phyloP scores from a whole-genome alignment of 2,113 vertebrate species.

The Macaca fascicularis region DNA sequence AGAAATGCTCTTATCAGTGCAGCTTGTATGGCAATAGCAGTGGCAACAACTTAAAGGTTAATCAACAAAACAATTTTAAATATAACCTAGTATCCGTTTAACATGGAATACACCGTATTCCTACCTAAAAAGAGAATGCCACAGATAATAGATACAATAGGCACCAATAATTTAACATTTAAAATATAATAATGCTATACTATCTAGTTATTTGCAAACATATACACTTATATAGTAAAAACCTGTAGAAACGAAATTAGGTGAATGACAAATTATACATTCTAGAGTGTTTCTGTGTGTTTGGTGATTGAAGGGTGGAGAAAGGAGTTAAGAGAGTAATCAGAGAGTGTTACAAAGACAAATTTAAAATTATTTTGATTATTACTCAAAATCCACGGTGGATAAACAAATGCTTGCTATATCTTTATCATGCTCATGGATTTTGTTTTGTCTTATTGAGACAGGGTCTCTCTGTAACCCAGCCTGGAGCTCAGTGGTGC shows the following conservation, averaged over 20 bases:
- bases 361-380: neutral
- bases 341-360: neutral
- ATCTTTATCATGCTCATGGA: neutral
- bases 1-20: neutral
- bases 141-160: neutral
- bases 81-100: neutral
- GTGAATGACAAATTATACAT: neutral
- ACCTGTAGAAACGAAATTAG: neutral
- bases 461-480: too few species aligned
- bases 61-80: neutral
- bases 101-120: neutral
- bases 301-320: neutral
- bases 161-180: neutral
- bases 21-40: neutral
- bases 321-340: neutral
- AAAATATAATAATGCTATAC: neutral
- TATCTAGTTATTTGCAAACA: neutral
- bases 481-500: too few species aligned
- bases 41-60: neutral
- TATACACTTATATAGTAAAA: neutral
- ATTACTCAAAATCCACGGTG: neutral
- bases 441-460: too few species aligned
- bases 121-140: neutral
- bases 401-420: neutral
- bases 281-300: neutral